Base-by-base conservation (phyloP, 2,113 vertebrate genomes). In the Megalops atlanticus region DNA sequence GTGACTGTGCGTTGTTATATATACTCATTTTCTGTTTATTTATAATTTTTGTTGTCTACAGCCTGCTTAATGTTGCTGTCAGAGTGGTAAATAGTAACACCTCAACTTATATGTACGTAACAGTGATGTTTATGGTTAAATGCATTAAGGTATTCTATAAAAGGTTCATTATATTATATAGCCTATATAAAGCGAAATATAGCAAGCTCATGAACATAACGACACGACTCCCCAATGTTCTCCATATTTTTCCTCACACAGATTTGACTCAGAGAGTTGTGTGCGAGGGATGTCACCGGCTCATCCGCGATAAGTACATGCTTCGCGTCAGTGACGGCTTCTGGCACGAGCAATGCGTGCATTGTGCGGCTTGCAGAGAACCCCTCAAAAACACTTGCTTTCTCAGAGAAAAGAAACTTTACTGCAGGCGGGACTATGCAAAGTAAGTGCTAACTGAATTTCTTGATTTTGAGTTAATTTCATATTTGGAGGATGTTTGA, bases 271-370 rank as follows among this genome's bases (percentile, higher is more conserved):
- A 91, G 83, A 92, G 87, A 71, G 94, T 94, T 0, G 95, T 97
- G 87, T 99, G 98, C 79, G 94, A 95, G 77, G 98, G 97, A 83
- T 99, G 98, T 87, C 95, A 95, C 81, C 89, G 94, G 69, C 89
- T 94, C 83, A 99, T 99, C 91, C 91, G 87, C 74, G 97, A 99
- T 90, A 92, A 96, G 73, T 98, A 97, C 88, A 94, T 99, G 89
- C 96, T 99, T 88, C 90, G 96, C 83, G 95, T 99, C 77, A 96
- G 95, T 75, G 95, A 95, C 87, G 94, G 95, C 87, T 93, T 98
- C 84, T 98, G 98, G 98, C 98, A 99, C 0, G 97, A 99, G 85
- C 93, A 89, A 81, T 99, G 98, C n/a, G 96, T 97, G 85, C 94
- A 94, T 83, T 99, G 98, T 86, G 85, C 92, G 0, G 93, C 93